Evolutionary conservation across 2,888 invertebrate species (phyloP), one percentile per base, ranked within the genome.

Genomic region (Campoplex capitator): DNA sequence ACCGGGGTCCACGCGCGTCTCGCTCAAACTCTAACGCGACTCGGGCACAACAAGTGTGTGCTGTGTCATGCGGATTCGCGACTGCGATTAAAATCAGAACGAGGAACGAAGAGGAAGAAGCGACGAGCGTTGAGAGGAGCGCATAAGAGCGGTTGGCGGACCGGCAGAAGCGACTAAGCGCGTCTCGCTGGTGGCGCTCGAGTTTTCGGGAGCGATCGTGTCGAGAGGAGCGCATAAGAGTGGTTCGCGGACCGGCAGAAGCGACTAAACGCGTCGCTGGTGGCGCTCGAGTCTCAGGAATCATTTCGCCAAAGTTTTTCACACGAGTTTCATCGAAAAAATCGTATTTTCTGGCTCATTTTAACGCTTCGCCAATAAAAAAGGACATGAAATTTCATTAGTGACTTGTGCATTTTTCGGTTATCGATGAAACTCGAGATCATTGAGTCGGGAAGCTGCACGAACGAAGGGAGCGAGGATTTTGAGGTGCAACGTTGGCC

Each of bases 101-200:
- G 67, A 67, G 42, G 38, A 48, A 54, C 13, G 45, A 70, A 38
- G 67, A 67, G 42, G 38, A 48, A 54, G n/a, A 58, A 70, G 51
- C 38, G 38, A 23, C 38, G 38, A 38, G 62, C 38, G 28, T 11
- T 42, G 28, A 28, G 16, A 16, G 32, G 28, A 62, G 77, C 67
- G 38, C 70, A 80, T 51, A 73, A 80, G 62, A 32, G 32, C 45
- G 48, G 45, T 32, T 62, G 35, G 80, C 42, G 56, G 18, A 80
- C 79, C 79, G 79, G 79, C 79, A 70, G 13, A 79, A 79, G 79
- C 79, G 79, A 23, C 79, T 62, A 62, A 71, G 28, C 79, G 79
- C 48, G 71, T 23, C 23, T 80, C 35, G 78, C 54, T 38, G 56
- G 74, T 38, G 56, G 56, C 56, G 23, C 42, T 28, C 38, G 68